phyloP scores from a whole-genome alignment of 1,140 invertebrate species.

The Sinella curviseta region DNA sequence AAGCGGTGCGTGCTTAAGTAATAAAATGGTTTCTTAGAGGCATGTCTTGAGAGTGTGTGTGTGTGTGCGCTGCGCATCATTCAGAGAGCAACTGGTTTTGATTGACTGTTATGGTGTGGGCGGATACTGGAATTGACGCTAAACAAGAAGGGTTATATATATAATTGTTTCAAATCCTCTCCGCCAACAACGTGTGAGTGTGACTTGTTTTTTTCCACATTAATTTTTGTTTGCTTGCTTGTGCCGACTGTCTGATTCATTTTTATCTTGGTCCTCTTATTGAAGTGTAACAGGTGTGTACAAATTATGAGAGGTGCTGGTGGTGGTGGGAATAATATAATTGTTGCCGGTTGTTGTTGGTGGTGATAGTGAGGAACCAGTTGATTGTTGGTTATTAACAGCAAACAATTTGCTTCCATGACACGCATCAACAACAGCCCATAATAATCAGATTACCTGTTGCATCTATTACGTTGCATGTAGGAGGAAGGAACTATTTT shows the following conservation, averaged over 20 bases:
- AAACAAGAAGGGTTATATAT: not conserved
- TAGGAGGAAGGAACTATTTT: too few relatives aligned
- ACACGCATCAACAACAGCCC: slow-evolving; percentile 18
- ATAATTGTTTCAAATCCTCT: not conserved
- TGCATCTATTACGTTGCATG: too few relatives aligned
- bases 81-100: not conserved
- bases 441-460: too few relatives aligned
- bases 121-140: slow-evolving; percentile 1
- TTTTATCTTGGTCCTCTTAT: too few relatives aligned
- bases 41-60: not conserved
- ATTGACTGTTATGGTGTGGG: slow-evolving; percentile 10
- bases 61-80: not conserved
- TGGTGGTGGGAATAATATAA: too few relatives aligned
- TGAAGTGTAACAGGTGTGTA: too few relatives aligned
- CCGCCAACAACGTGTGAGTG: not conserved
- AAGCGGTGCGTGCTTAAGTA: not conserved
- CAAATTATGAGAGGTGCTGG: too few relatives aligned
- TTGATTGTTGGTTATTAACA: slow-evolving; percentile 10
- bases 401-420: slow-evolving; percentile 12
- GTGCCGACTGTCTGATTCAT: slow-evolving; percentile 12
- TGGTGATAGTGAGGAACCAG: not conserved
- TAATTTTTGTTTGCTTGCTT: slow-evolving; percentile 3
- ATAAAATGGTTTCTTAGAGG: not conserved
- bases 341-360: too few relatives aligned
- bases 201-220: not conserved